Percentiles rank a stretch among this genome's conserved stretches.
Conservation (phyloP, 2,113 vertebrate species). For the Paramormyrops kingsleyae region DNA sequence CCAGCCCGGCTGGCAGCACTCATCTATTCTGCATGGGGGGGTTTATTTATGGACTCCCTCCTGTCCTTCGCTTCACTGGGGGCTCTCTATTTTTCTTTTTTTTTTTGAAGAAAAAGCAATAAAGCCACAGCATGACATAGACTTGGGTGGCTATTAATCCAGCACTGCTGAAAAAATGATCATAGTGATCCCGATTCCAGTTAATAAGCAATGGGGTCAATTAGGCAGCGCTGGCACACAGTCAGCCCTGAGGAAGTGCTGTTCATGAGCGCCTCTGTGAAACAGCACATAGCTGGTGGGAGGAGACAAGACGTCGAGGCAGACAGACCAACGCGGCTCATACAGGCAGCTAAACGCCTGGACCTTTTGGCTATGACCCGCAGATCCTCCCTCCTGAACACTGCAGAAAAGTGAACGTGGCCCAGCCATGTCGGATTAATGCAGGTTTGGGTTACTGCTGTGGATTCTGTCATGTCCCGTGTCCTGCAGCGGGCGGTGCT, state of each 20-base stretch:
- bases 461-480: background rate
- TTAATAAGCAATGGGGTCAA: background rate
- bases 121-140: background rate
- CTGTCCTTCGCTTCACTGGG: constrained; percentile 11
- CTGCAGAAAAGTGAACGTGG: background rate
- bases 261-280: background rate
- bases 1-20: constrained; percentile 20
- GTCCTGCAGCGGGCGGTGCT: background rate
- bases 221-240: background rate
- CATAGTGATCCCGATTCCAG: background rate
- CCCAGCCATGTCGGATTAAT: too few species aligned
- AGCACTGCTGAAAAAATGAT: background rate
- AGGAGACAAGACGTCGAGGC: background rate
- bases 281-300: background rate
- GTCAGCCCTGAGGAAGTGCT: background rate
- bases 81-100: background rate
- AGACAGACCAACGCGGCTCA: background rate
- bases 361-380: background rate
- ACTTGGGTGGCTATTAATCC: background rate
- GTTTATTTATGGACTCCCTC: constrained; percentile 55
- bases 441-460: background rate
- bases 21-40: constrained; percentile 57
- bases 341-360: background rate
- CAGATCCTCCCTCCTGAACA: background rate
- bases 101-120: background rate